phyloP scores from a whole-genome alignment of 2,113 vertebrate genomes.

The Okapia johnstoni region DNA sequence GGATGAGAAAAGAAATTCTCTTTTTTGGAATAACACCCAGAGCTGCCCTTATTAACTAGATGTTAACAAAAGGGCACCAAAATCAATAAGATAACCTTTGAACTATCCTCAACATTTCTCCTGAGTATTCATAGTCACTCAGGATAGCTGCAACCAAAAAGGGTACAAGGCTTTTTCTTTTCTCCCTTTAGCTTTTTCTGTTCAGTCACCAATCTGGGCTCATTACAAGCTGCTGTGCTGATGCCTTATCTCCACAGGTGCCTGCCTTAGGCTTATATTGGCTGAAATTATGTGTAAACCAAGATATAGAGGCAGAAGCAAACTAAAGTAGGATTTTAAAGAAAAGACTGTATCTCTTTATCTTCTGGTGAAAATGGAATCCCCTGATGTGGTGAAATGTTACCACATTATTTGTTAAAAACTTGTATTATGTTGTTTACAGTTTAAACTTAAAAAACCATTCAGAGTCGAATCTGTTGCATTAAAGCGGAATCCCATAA shows the following conservation, averaged over 20 bases:
- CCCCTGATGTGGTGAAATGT: not conserved
- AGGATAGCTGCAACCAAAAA: not conserved
- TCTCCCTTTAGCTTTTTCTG: not conserved
- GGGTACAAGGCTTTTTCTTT: not conserved
- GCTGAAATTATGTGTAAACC: not conserved
- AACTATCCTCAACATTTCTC: not conserved
- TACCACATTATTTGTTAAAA: not conserved
- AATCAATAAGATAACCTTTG: not conserved
- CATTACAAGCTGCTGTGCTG: not conserved
- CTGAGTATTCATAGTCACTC: not conserved
- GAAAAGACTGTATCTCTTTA: not conserved
- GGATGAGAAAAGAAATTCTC: not conserved
- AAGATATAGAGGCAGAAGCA: not conserved
- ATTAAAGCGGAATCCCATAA: not conserved
- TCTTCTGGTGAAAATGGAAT: not conserved
- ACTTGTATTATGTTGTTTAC: not conserved
- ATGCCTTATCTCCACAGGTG: not conserved
- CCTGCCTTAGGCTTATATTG: not conserved
- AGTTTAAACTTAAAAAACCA: slow-evolving; percentile 12
- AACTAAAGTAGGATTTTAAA: not conserved
- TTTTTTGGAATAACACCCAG: not conserved
- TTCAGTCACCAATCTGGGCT: not conserved
- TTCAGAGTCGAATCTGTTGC: not conserved
- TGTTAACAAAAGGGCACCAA: not conserved
- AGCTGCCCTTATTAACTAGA: not conserved